Base-by-base conservation (phyloP, 1,140 invertebrate species). In the Eumeta japonica region DNA sequence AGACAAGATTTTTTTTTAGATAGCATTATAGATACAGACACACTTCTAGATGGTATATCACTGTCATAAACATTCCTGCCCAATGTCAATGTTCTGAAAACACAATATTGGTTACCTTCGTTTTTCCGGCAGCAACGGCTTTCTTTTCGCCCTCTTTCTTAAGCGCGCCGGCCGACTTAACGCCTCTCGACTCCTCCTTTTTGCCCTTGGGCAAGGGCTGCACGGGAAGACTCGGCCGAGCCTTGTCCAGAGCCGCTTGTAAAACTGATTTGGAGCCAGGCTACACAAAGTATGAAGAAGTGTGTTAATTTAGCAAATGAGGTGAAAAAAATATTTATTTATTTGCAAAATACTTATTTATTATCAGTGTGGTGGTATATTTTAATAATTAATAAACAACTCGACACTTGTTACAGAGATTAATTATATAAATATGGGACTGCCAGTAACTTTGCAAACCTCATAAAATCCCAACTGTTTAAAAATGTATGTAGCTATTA, bases 221-320 rank as follows among this genome's bases (percentile, higher is more conserved):
- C 0, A 88, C 80, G 1, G 93, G 92, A 13, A 96, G 72, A 67
- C 85, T 89, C 0, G 87, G 86, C 9, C 89, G 79, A 0, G 87
- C 87, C 67, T 95, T 96, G 47, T 97, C 93, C 28, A 97, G 60
- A 0, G 86, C 81, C 1, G 83, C 82, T 59, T 86, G 77, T 4
- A 96, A 84, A 4, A 85, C 83, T 24, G 83, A 83, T 58, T 90
- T 92, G 0, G 92, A 94, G 4, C 87, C 87, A 15, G 90, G 90
- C 82, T 86, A 55, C n/a, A n/a, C 5, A n/a, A 24, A 24, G n/a
- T 24, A 27, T 52, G 58, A 46, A 20, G 20, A 37, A 37, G 16
- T 37, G 35, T n/a, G 27, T 15, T 16, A 13, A 43, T 36, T 41
- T 35, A 41, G 10, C 13, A 38, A 44, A 28, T 31, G 10, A 37